Evolutionary conservation across 2,113 vertebrate species (phyloP), one percentile per base, ranked within the genome.

Genomic region (Catharus fuscescens): DNA sequence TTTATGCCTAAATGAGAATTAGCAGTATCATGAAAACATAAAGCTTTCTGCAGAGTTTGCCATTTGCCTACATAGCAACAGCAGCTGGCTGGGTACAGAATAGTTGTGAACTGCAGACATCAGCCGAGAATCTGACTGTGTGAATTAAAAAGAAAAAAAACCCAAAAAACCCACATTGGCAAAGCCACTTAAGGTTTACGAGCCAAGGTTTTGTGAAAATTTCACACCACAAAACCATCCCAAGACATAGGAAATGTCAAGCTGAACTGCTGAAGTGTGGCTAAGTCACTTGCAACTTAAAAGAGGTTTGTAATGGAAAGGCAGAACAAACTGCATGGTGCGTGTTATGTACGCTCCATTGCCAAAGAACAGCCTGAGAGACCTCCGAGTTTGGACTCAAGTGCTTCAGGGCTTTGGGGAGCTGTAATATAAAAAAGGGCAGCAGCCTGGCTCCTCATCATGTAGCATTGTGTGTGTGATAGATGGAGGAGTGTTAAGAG

Each of bases 281-380:
- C 42, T 65, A 80, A 91, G 77, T 86, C 90, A 56, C 87, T 67
- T 14, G 56, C 34, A 59, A 50, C 53, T 76, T 48, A 47, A 88
- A 90, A 82, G 42, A 66, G 29, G 59, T 62, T 91, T 86, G 71
- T 66, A 85, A 79, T 90, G 74, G 91, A 87, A 88, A 90, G 62
- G 59, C 85, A 92, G 90, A 93, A 92, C 76, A 73, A 94, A 26
- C 54, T 62, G n/a, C 86, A 42, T 2, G 26, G 66, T 79, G 50
- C 62, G 29, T 77, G 62, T 34, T 80, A 57, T 14, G 82, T 72
- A 61, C 12, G 82, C 71, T 80, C 76, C 79, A 70, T 32, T 77
- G 88, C 74, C 62, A 88, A 70, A 66, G 76, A 88, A 73, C 64
- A 83, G 71, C 57, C 79, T 73, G 54, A 80, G 81, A 82, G 76